These are phyloP conservation scores for Epizoanthus stellaris DNA, from an alignment of 92 coral and sea anemone genomes.

Conservation along the genomic window DNA sequence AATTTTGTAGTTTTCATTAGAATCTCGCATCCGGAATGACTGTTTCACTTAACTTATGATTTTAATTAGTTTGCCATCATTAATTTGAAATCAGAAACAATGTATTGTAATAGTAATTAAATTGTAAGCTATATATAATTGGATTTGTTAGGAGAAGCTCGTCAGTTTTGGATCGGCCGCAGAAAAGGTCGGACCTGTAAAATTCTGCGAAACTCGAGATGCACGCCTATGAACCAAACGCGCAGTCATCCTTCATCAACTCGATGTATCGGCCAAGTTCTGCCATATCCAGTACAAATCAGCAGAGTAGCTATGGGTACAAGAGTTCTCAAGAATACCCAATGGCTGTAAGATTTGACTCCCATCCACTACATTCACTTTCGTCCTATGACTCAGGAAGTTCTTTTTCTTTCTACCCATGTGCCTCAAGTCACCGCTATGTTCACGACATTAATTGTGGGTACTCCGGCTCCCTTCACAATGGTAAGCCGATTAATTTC, in stretches of 20 bases:
- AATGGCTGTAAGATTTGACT: conserved; percentile 85
- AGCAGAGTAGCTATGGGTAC: conserved; percentile 68
- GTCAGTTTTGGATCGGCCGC: conserved; percentile 24
- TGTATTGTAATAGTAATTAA: conserved; percentile 88
- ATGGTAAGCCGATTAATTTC: conserved; percentile 61
- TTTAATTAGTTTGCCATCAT: conserved; percentile 87
- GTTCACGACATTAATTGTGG: conserved; percentile 92
- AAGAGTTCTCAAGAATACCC: conserved; percentile 83
- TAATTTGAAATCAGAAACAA: conserved; percentile 87
- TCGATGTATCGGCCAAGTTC: conserved; percentile 87
- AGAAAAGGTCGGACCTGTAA: conserved; percentile 21
- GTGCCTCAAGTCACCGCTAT: conserved; percentile 86
- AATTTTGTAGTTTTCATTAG: conserved; percentile 63
- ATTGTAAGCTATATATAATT: conserved; percentile 84
- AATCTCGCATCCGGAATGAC: conserved; percentile 73
- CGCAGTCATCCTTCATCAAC: conserved; percentile 82
- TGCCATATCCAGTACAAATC: conserved; percentile 60
- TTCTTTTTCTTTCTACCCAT: conserved; percentile 80
- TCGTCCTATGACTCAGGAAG: conserved; percentile 78
- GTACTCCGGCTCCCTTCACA: conserved; percentile 81
- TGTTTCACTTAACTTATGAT: conserved; percentile 66
- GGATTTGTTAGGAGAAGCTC: conserved; percentile 66
- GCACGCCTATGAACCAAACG: conserved; percentile 81
- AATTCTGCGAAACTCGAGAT: conserved; percentile 27
- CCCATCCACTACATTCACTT: conserved; percentile 85